Evolutionary conservation across 2,888 invertebrate genomes (phyloP), one percentile per base, ranked within the genome.

Genomic region (Meiosimyza decipiens): DNA sequence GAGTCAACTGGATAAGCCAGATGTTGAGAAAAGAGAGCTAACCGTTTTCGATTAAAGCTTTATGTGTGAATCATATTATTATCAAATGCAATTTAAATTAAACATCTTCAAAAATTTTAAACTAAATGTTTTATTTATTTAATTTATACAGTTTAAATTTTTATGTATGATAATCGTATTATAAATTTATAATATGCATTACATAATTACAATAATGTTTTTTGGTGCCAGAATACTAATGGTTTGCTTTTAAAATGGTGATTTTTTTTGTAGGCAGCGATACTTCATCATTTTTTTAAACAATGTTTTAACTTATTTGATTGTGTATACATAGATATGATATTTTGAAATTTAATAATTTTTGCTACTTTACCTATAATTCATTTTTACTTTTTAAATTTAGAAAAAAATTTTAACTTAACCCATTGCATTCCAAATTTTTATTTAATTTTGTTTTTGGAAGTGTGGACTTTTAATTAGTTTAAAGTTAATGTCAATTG

Each of bases 171-270:
- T 67, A 40, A 60, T 63, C 50, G 15, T 57, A 59, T 22, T 59
- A 11, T 33, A n/a, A 68, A 68, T 68, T 59, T 68, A 67, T 57
- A 49, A 57, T 67, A 57, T 33, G 57, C 49, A 18, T 18, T 49
- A 54, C 11, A 16, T 59, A 60, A 60, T 69, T 60, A 59, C 49
- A 79, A 81, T 79, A 75, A 78, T 71, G 40, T 73, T 76, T 79
- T 83, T 83, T 83, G 83, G 83, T 84, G 82, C 82, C 84, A 84
- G 81, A 83, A 83, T 83, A 84, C 83, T 83, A 82, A 82, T 79
- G 78, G 83, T 82, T 83, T 82, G 78, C 74, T 71, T 73, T 69
- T 72, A 79, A 72, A 74, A 47, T 72, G 52, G 40, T 74, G 68
- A 22, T 66, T 68, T 60, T 59, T 63, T 28, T 55, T 69, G 72